A percentile compares a stretch with the other conserved stretches of the same genome.
Evolutionary conservation across 2,797 vertebrate species (phyloP).

Genomic region (Coregonus ussuriensis): DNA sequence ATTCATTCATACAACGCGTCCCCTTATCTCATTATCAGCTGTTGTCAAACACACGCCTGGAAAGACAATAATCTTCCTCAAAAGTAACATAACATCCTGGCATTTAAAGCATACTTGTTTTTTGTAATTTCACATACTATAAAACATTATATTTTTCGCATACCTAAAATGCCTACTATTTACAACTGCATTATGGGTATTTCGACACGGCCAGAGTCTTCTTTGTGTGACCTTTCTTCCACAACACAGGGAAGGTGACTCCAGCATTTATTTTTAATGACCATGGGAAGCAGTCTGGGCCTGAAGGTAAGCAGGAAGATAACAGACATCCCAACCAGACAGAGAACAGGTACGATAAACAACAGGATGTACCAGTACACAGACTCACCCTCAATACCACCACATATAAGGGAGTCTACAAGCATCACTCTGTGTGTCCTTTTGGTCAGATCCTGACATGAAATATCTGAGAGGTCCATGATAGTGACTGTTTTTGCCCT

Average conservation of each 20-base stretch:
- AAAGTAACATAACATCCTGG: neutral
- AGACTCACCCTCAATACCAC: slow-evolving; percentile 63
- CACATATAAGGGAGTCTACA: slow-evolving; percentile 64
- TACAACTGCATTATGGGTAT: too few relatives aligned
- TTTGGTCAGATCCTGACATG: slow-evolving; percentile 75
- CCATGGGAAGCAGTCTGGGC: slow-evolving; percentile 77
- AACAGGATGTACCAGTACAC: slow-evolving; percentile 85
- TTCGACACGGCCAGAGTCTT: too few relatives aligned
- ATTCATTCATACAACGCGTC: too few relatives aligned
- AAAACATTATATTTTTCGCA: too few relatives aligned
- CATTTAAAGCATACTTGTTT: too few relatives aligned
- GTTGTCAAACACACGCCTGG: too few relatives aligned
- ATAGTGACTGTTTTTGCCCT: slow-evolving; percentile 59
- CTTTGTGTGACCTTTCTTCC: neutral
- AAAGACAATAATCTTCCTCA: too few relatives aligned
- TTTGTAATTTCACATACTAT: too few relatives aligned
- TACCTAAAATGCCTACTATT: too few relatives aligned
- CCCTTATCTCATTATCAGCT: too few relatives aligned
- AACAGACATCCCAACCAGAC: slow-evolving; percentile 75
- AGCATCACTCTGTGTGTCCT: slow-evolving; percentile 46
- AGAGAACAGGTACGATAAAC: slow-evolving; percentile 76
- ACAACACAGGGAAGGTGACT: neutral
- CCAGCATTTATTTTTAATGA: slow-evolving; percentile 86
- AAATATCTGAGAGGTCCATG: slow-evolving; percentile 71
- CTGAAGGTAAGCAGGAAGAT: slow-evolving; percentile 80